phyloP scores from a whole-genome alignment of 2,113 vertebrate genomes.

The Hyaena hyaena region DNA sequence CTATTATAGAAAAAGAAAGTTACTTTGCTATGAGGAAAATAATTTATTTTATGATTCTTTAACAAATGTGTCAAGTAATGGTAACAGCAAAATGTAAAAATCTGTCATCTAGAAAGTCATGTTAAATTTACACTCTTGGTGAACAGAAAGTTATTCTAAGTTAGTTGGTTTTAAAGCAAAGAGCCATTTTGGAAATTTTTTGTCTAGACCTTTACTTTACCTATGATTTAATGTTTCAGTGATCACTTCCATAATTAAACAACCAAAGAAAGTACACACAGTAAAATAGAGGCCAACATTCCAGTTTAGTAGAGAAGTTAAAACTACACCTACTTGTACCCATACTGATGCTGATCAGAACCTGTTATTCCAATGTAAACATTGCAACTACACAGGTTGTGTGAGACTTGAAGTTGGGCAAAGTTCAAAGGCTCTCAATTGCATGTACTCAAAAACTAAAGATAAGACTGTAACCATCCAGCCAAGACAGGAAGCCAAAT shows the following conservation, averaged over 20 bases:
- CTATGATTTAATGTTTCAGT: not conserved
- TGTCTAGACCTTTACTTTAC: not conserved
- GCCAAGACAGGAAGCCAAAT: not conserved
- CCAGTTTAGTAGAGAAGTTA: constrained; percentile 46
- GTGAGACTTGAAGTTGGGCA: not conserved
- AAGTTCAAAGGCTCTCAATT: constrained; percentile 42
- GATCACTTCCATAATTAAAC: constrained; percentile 19
- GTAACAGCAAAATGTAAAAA: not conserved
- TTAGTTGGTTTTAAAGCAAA: not conserved
- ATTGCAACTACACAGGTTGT: not conserved
- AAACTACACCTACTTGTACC: not conserved
- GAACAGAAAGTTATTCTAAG: not conserved
- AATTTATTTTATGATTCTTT: not conserved
- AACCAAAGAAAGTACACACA: not conserved
- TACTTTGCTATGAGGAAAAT: constrained; percentile 12
- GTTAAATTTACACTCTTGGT: constrained; percentile 6
- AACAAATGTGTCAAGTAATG: not conserved
- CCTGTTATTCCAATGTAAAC: not conserved
- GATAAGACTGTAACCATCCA: not conserved
- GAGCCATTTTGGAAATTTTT: not conserved
- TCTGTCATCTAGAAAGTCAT: not conserved
- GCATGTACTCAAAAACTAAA: not conserved
- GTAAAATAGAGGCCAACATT: constrained; percentile 29
- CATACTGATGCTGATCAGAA: constrained; percentile 30
- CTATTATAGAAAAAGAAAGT: not conserved